phyloP scores from a whole-genome alignment of 2,113 vertebrate genomes.

The Podarcis muralis region DNA sequence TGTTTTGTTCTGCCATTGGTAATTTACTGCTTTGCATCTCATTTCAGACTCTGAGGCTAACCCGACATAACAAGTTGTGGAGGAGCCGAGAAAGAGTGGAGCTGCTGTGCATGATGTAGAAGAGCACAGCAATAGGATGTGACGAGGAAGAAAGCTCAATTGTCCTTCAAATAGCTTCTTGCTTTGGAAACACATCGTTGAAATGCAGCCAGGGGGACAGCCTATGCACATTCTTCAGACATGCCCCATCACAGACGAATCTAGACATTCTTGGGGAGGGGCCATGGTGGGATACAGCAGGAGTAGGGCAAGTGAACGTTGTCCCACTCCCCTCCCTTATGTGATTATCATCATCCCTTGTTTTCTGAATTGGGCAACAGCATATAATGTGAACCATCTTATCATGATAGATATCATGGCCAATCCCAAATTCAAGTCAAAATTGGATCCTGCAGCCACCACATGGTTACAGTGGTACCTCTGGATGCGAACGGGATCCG shows the following conservation, averaged over 20 bases:
- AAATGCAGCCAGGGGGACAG: background rate
- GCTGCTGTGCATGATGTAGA: background rate
- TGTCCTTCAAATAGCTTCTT: background rate
- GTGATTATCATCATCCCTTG: too few species aligned
- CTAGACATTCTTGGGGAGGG: too few species aligned
- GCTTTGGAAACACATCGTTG: background rate
- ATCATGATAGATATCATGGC: background rate
- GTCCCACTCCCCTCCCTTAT: too few species aligned
- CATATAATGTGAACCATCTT: too few species aligned
- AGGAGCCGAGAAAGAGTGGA: background rate
- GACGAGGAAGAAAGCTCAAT: background rate
- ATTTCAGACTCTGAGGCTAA: conserved; percentile 6
- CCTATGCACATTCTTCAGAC: background rate
- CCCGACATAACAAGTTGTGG: background rate
- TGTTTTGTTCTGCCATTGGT: background rate
- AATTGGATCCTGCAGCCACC: background rate
- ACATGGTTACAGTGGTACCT: background rate
- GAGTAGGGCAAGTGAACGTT: too few species aligned
- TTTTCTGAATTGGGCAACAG: too few species aligned
- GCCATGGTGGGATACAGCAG: too few species aligned
- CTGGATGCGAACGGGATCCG: too few species aligned
- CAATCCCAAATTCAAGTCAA: background rate
- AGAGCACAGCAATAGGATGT: background rate
- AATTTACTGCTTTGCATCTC: background rate
- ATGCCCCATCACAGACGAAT: too few species aligned